Conservation (phyloP, 2,888 invertebrate species). For the Timema podura region DNA sequence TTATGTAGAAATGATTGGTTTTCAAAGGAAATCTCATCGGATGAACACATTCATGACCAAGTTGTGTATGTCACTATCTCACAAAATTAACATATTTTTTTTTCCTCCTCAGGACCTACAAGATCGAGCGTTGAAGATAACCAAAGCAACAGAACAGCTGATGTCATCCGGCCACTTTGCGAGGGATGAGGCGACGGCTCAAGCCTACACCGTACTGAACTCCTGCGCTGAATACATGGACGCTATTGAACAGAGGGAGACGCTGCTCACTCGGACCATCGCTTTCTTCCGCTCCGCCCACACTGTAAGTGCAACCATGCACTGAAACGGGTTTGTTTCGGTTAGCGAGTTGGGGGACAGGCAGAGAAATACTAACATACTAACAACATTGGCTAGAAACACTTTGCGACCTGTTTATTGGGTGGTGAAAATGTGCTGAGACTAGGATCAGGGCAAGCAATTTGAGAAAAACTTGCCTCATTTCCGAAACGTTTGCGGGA, state of each 20-base stretch:
- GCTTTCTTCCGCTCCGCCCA: constrained; percentile 66
- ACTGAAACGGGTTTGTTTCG: not conserved
- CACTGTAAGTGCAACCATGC: constrained; percentile 49
- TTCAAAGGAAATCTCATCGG: too few relatives aligned
- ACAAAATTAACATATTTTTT: not conserved
- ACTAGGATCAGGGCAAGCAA: too few relatives aligned
- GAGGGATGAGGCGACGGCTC: constrained; percentile 61
- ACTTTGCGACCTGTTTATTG: too few relatives aligned
- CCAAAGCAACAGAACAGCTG: constrained; percentile 72
- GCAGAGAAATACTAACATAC: too few relatives aligned
- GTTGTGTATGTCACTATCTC: not conserved
- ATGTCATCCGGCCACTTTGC: constrained; percentile 66
- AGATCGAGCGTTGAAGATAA: constrained; percentile 70
- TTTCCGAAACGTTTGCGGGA: too few relatives aligned
- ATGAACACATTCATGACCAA: too few relatives aligned
- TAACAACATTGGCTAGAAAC: too few relatives aligned
- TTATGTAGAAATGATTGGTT: too few relatives aligned
- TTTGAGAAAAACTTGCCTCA: too few relatives aligned
- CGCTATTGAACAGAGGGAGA: constrained; percentile 65
- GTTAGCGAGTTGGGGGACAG: too few relatives aligned
- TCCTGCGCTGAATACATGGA: constrained; percentile 66
- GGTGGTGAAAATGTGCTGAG: too few relatives aligned
- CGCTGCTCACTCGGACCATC: constrained; percentile 61
- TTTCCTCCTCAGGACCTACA: constrained; percentile 54
- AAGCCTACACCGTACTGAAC: constrained; percentile 63